Evolutionary conservation across 2,888 invertebrate genomes (phyloP), one percentile per base, ranked within the genome.

Genomic region (Cylindroiulus punctatus): DNA sequence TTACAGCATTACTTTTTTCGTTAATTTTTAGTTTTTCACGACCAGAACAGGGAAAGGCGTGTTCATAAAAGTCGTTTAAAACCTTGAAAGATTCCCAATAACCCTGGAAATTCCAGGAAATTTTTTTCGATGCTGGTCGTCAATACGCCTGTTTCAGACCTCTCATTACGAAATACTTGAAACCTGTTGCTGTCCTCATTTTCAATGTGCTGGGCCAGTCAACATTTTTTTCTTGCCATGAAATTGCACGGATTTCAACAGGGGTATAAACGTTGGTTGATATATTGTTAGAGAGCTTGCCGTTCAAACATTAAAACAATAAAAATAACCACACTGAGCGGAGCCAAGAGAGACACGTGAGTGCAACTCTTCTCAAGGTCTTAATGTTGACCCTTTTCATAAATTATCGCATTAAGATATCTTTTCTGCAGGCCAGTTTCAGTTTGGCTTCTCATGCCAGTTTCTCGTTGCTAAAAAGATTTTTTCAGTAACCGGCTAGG

Each of bases 231-330:
- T 47, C 26, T 26, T 65, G 12, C 26, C 12, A 65, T 65, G 65
- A 26, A 26, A 26, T 65, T 65, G 65, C 26, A 65, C 65, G 65
- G 65, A 65, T 65, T 65, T 65, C 65, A 65, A 65, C 65, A 65
- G 65, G 26, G 65, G 26, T 65, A 65, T 65, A 65, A 65, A 65
- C 26, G 65, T 2, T 65, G 65, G 8, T 65, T 65, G 65, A 65
- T n/a, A 65, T 65, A 65, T 65, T 65, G 65, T 26, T 65, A 26
- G 57, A 57, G 65, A 65, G 65, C 65, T 65, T 65, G 65, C n/a
- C 65, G 65, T 65, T n/a, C 65, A 65, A 65, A 65, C 65, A 65
- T 65, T 65, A 65, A 65, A 65, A 65, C 65, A 65, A 65, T 65
- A 65, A 65, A 65, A 65, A 65, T 65, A 65, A 65, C 65, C 65